Evolutionary conservation across 2,113 vertebrate genomes (phyloP), one percentile per base, ranked within the genome.

Genomic region (Abramis brama): DNA sequence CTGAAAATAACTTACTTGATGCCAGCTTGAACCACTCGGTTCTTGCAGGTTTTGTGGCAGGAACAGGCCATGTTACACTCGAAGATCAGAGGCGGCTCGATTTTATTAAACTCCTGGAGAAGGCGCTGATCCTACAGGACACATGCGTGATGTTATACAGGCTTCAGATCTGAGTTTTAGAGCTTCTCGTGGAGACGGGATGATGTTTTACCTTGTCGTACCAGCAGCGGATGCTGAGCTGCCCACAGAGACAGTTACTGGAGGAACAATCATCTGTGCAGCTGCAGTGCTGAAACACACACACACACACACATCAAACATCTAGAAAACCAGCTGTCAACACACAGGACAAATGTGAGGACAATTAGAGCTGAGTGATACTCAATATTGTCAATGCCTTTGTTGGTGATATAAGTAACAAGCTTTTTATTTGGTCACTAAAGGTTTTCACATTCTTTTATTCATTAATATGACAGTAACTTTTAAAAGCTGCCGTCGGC

Each of bases 201-300:
- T 8, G 43, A 43, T 9, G 0, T 1, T 8, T 83, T 87, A 98
- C 97, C 97, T 98, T 98, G 90, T 98, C 97, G 17, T 98, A 98
- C 97, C 97, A 98, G 93, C 97, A 98, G 80, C 97, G 96, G 87
- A 98, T 98, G 89, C 97, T 98, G 81, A 98, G 97, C 90, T 98
- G 97, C 47, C 97, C 97, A 30, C 97, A 98, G 0, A 98, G 95
- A 85, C 97, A 98, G 91, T 98, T 97, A 91, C 96, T 97, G 78
- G 97, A 97, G 2, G 97, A 97, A 85, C 97, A 98, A 93, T 98
- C 97, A 0, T 98, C 97, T 52, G 93, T 93, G 80, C 97, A 98
- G 2, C 94, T 95, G 88, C 97, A 98, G 87, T 98, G 96, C 97
- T 97, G 85, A 55, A 87, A 76, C 55, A 83, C 60, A 86, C 27